Evolutionary conservation across 1,140 invertebrate species (phyloP), one percentile per base, ranked within the genome.

Genomic region (Catajapyx aquilonaris): DNA sequence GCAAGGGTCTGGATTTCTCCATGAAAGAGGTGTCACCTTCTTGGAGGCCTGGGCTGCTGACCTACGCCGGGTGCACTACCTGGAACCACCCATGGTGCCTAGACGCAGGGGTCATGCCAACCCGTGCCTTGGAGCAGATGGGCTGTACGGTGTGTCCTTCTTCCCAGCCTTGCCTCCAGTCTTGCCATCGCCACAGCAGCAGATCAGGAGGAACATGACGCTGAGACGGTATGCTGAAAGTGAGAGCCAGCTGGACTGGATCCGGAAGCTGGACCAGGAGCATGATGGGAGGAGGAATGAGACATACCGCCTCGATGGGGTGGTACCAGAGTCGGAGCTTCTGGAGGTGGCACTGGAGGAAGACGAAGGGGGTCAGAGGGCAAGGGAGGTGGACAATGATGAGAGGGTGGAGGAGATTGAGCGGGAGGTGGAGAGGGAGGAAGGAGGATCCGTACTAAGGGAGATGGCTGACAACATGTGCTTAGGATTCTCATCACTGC

Each of bases 71-170:
- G 44, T 51, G 20, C 49, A 45, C 35, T 52, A 52, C 22, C 25
- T 45, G 1, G 49, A 51, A 38, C 51, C 51, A 1, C 48, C 49
- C 11, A 48, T 52, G 41, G 40, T 52, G 5, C 48, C 50, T 10
- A 40, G 43, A 28, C 35, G 50, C 20, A 36, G 50, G 13, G 46
- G 48, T 11, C 41, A 46, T 20, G 44, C 40, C n/a, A 49, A 51
- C 35, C 50, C 50, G 7, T 52, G 50, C 35, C 30, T 52, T 7
- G 50, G 50, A 20, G 48, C 48, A 28, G 48, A 52, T 41, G 50
- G 48, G 30, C 46, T 52, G 18, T 47, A 46, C 32, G 50, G 50
- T 20, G 44, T 52, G 20, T 44, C 46, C 21, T 52, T 51, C 36
- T 46, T 45, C 30, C 48, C 50, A 4, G 41, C 50, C 5, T 37